Base-by-base conservation (phyloP, 2,113 vertebrate species). In the Phocoena phocoena region DNA sequence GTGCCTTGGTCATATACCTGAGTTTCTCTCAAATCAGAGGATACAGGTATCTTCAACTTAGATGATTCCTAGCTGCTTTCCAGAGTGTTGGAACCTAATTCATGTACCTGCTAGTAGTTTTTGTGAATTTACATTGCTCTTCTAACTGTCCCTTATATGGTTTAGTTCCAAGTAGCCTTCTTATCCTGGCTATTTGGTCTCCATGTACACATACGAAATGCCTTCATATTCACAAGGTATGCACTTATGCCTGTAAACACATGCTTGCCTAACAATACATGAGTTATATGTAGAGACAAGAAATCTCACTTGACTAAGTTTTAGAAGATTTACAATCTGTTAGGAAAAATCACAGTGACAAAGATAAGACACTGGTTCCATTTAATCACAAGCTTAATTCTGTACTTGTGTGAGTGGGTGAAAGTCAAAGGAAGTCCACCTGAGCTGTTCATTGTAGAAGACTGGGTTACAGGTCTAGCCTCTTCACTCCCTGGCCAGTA, bases 231-330 rank as follows among this genome's bases (percentile, higher is more conserved):
- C 62, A 25, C 10, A 33, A 13, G 14, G 14, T 18, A 21, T 4
- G 23, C 5, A 1, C 38, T 12, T 25, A 14, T 0, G 6, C 38
- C 31, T 9, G 0, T 4, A 7, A 23, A 13, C 47, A 5, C 28
- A 1, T 3, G 18, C 41, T 25, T 15, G 58, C 26, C 70, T 38
- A 1, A 18, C 0, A 55, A 10, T 15, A 5, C 18, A 1, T 20
- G 63, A 58, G 9, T 9, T 65, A 6, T 36, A 6, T 6, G 62
- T 3, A 55, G 36, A 70, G 50, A 44, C 1, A 11, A n/a, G 70
- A 50, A 33, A 1, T n/a, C 26, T 71, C 50, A 65, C 65, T 58
- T 68, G 58, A 55, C 65, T 31, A 4, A 36, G 28, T 60, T 77
- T 53, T 38, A 83, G 79, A 41, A 62, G 74, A 60, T 44, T 13